phyloP scores from a whole-genome alignment of 2,113 vertebrate genomes.

The Furnarius figulus region DNA sequence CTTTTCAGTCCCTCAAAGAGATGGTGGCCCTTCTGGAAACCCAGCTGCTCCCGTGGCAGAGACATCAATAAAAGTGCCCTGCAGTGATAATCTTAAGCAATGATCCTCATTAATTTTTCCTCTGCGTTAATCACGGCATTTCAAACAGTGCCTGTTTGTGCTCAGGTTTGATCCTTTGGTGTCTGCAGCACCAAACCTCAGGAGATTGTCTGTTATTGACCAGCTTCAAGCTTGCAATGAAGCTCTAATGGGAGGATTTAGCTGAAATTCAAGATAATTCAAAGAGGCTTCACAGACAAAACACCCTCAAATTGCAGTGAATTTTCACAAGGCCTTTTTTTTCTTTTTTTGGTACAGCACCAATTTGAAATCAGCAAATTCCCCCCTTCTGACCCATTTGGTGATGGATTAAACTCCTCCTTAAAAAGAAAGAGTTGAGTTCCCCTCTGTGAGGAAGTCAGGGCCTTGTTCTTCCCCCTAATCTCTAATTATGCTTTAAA shows the following conservation, averaged over 20 bases:
- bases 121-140: too few relatives aligned
- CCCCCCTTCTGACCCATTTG: not conserved
- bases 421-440: not conserved
- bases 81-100: not conserved
- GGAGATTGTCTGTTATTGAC: not conserved
- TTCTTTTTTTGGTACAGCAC: not conserved
- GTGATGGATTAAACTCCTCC: not conserved
- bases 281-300: not conserved
- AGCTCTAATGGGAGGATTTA: not conserved
- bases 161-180: not conserved
- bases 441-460: not conserved
- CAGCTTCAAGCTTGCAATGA: not conserved
- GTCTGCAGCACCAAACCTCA: not conserved
- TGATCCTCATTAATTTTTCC: not conserved
- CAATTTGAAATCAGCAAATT: not conserved
- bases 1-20: not conserved
- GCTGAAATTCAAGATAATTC: not conserved
- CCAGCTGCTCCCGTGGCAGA: not conserved
- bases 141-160: not conserved
- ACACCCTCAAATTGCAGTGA: not conserved
- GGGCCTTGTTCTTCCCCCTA: not conserved
- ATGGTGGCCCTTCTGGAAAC: not conserved
- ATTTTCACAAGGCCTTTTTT: not conserved
- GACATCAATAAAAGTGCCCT: not conserved
- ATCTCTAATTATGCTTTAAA: not conserved